Evolutionary conservation across 1,140 invertebrate genomes (phyloP), one percentile per base, ranked within the genome.

Genomic region (Hypothenemus hampei): DNA sequence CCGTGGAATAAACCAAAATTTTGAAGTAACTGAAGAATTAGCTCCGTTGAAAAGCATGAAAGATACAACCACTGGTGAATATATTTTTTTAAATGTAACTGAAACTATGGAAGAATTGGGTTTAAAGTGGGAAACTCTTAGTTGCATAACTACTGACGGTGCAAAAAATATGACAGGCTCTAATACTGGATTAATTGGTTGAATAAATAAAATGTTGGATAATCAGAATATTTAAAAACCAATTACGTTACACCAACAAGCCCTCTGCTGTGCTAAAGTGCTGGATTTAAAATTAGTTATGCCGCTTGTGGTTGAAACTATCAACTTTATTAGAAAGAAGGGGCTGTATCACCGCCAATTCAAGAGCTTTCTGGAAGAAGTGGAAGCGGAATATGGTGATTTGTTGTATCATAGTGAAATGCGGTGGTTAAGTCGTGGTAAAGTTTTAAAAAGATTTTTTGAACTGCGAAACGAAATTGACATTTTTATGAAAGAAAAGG

Each of bases 111-210:
- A 54, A 54, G 51, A 47, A 54, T 54, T 48, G 44, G 44, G 47
- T 54, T 54, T 47, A 13, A 47, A 54, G 47, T 35, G 41, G 31
- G 47, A 54, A 54, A 47, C 54, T 41, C 54, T 55, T n/a, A n/a
- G n/a, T 58, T 58, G 40, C 57, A 55, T 58, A 58, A 58, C 51
- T 47, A 54, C 37, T 41, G 54, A 57, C 26, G 54, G 47, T 41
- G 47, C 54, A 50, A 35, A 45, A 51, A 22, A 8, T 55, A 55
- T 58, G 49, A 58, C 41, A 58, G 49, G 50, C 45, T 18, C 23
- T 43, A 50, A 20, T 31, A 41, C 40, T 29, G 26, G 26, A n/a
- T 29, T 29, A 7, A n/a, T 29, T 7, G n/a, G n/a, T 7, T n/a
- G 6, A 29, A 29, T 29, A n/a, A 29, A 29, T 7, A 29, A 29